phyloP scores from a whole-genome alignment of 1,140 invertebrate genomes.

The Camponotus vicinus region DNA sequence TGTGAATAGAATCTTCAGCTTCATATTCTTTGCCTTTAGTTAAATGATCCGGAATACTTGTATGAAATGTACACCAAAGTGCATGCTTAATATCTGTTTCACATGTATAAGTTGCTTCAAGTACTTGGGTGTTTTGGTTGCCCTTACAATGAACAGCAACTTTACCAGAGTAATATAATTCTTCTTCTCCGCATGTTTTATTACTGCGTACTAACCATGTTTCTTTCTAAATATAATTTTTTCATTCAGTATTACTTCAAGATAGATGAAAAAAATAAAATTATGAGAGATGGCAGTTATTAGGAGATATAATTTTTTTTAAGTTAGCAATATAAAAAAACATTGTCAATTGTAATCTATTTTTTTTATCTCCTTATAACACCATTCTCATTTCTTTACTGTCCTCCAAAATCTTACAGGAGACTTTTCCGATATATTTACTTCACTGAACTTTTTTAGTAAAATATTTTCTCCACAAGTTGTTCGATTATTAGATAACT shows the following conservation, averaged over 20 bases:
- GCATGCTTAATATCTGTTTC: constrained; percentile 94
- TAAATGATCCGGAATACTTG: constrained; percentile 86
- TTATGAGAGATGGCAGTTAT: neutral
- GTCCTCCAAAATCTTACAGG: constrained; percentile 76
- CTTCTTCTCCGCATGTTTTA: constrained; percentile 90
- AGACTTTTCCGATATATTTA: constrained; percentile 89
- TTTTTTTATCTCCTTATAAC: neutral
- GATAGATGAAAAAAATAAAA: neutral
- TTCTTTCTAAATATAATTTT: constrained; percentile 85
- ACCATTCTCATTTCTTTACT: neutral
- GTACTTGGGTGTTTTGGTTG: constrained; percentile 79
- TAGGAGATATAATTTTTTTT: neutral
- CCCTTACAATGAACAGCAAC: constrained; percentile 94
- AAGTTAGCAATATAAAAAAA: neutral
- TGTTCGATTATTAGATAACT: constrained; percentile 70
- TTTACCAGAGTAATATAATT: constrained; percentile 94
- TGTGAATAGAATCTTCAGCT: constrained; percentile 74
- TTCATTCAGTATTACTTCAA: constrained; percentile 22
- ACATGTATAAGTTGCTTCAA: constrained; percentile 91
- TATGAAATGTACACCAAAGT: constrained; percentile 92
- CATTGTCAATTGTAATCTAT: neutral
- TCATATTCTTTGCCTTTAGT: constrained; percentile 76
- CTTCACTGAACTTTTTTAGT: constrained; percentile 90
- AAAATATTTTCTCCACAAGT: constrained; percentile 87
- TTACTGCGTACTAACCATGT: constrained; percentile 90